Evolutionary conservation across 2,797 vertebrate species (phyloP).

Genomic region (Chloroceryle amazona): DNA sequence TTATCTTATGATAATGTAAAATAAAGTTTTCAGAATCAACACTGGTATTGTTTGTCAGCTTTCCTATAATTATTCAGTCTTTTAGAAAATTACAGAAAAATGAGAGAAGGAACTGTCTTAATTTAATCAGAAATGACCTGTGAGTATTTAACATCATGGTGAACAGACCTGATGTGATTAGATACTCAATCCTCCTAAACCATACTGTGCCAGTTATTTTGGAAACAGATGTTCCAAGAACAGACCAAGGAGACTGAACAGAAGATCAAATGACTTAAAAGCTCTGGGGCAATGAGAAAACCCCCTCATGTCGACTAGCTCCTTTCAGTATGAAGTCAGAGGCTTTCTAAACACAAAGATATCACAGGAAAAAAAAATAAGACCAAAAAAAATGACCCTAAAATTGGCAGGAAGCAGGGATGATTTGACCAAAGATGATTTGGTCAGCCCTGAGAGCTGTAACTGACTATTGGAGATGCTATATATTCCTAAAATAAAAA

Average conservation of each 20-base stretch:
- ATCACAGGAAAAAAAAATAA: no score
- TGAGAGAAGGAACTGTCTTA: neutral
- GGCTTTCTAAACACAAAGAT: neutral
- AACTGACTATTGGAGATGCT: neutral
- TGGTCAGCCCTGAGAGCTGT: neutral
- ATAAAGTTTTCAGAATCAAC: neutral
- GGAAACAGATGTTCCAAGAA: conserved; percentile 63
- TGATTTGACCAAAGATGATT: neutral
- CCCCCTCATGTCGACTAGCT: neutral
- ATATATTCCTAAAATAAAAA: neutral
- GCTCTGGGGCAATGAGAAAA: neutral
- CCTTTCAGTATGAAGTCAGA: neutral
- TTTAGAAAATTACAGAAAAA: neutral
- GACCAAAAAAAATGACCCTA: neutral
- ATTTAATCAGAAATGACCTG: conserved; percentile 20
- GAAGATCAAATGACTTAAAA: conserved; percentile 21
- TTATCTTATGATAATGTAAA: neutral
- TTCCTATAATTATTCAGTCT: neutral
- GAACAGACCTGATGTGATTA: conserved; percentile 45
- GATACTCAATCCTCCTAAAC: conserved; percentile 24
- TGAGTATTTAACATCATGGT: neutral
- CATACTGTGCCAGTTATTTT: conserved; percentile 9
- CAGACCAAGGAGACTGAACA: conserved; percentile 26
- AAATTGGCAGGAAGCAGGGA: neutral
- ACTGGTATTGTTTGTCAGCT: neutral